Conservation (phyloP, 2,113 vertebrate genomes). For the Nerophis ophidion region DNA sequence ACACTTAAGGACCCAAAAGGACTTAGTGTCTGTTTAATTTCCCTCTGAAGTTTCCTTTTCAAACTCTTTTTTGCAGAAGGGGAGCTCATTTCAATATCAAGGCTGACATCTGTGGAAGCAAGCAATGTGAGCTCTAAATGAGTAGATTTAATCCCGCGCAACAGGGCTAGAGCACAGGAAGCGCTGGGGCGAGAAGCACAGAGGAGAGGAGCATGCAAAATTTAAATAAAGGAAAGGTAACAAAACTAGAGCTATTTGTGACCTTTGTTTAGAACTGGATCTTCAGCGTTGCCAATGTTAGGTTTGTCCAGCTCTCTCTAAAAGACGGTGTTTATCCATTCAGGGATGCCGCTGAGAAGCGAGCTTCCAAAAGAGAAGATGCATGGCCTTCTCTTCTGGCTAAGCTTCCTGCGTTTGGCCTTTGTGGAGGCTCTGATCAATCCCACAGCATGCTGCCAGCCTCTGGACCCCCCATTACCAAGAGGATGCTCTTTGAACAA, state of each 20-base stretch:
- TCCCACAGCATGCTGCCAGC: slow-evolving; percentile 58
- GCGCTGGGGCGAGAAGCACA: slow-evolving; percentile 38
- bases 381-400: slow-evolving; percentile 66
- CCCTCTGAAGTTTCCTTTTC: slow-evolving; percentile 57
- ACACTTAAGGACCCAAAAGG: slow-evolving; percentile 40
- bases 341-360: slow-evolving; percentile 53
- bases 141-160: slow-evolving; percentile 71
- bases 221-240: background rate
- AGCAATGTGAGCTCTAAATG: slow-evolving; percentile 65
- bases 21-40: slow-evolving; percentile 48
- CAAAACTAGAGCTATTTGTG: background rate
- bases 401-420: slow-evolving; percentile 59
- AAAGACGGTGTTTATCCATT: slow-evolving; percentile 46
- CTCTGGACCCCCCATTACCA: slow-evolving; percentile 56
- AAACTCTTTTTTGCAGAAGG: slow-evolving; percentile 64
- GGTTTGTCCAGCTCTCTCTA: slow-evolving; percentile 18
- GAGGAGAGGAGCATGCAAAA: slow-evolving; percentile 20
- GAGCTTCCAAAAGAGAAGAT: slow-evolving; percentile 60
- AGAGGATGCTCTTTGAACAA: slow-evolving; percentile 70
- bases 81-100: slow-evolving; percentile 78
- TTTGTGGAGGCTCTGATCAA: slow-evolving; percentile 72
- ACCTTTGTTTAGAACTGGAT: background rate
- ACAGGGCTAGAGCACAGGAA: slow-evolving; percentile 54
- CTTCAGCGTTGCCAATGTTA: slow-evolving; percentile 23
- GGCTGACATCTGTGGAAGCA: slow-evolving; percentile 73